These are phyloP conservation scores for Platycnemis pennipes DNA, from an alignment of 2,888 invertebrate genomes.

Conservation along the genomic window DNA sequence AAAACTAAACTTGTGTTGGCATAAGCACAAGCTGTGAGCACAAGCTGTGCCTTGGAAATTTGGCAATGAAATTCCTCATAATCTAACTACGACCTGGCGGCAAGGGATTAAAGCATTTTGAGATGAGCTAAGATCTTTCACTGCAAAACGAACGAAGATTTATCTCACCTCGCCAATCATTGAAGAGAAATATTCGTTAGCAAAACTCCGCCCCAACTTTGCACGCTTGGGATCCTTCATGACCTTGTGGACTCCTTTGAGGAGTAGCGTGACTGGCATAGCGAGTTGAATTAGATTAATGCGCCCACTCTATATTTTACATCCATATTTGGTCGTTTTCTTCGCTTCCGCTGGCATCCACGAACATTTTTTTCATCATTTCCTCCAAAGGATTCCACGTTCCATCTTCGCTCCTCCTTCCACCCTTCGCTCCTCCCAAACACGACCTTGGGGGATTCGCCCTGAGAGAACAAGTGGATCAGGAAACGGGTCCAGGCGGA, in stretches of 20 bases:
- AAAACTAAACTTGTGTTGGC: too few relatives aligned
- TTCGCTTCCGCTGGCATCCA: background rate
- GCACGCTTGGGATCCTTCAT: background rate
- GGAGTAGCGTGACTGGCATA: background rate
- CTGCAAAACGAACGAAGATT: too few relatives aligned
- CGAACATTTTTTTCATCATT: background rate
- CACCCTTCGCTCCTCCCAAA: background rate
- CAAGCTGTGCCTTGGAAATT: too few relatives aligned
- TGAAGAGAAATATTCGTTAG: too few relatives aligned
- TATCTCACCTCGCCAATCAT: too few relatives aligned
- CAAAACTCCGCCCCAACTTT: too few relatives aligned
- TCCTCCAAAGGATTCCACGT: background rate
- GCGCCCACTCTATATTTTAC: background rate
- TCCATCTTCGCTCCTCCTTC: background rate
- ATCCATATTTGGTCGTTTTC: constrained; percentile 12
- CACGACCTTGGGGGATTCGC: background rate
- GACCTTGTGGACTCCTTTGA: background rate
- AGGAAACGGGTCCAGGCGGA: constrained; percentile 17
- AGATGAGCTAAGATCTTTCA: too few relatives aligned
- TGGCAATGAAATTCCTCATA: too few relatives aligned
- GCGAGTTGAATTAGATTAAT: background rate
- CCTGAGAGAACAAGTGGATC: constrained; percentile 6
- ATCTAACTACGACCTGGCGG: too few relatives aligned
- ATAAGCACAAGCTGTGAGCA: too few relatives aligned
- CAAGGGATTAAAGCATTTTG: too few relatives aligned